Evolutionary conservation across 1,140 invertebrate genomes (phyloP), one percentile per base, ranked within the genome.

Genomic region (Archivesica marissinica): DNA sequence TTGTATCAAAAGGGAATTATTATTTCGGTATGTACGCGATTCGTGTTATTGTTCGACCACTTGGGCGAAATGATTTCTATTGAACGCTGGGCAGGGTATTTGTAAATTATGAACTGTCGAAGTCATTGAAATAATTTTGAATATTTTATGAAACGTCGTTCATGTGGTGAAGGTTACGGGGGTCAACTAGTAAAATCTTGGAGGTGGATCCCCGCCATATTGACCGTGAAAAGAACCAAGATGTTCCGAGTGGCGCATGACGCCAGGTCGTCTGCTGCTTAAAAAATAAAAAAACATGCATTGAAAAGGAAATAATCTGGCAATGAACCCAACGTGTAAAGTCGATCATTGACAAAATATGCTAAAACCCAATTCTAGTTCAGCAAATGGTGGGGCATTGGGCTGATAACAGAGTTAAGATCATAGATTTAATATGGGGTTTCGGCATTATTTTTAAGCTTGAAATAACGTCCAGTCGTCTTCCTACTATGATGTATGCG

Each of bases 51-150:
- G 79, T 81, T 70, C 30, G 33, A 70, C 25, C 64, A 72, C 66
- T 81, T 81, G 79, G 41, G 47, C 66, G 66, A 70, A 79, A 72
- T 56, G 17, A 72, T 64, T 17, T 70, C 50, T 56, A 47, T 52
- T 81, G 25, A 72, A n/a, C 11, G 20, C 25, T 23, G 64, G 79
- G 52, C 66, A 50, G 47, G 47, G 35, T 56, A 44, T 72, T 41
- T 41, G 23, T 54, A 59, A 81, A 81, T 81, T 81, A 81, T 81
- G 44, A 81, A 81, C 79, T 56, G 28, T 20, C 38, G 64, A 23
- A 38, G 47, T 59, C 47, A 81, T 70, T 72, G 79, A 72, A 56
- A 52, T 20, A 38, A 44, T 7, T 68, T 33, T 54, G 52, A 81
- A 54, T 68, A 44, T 56, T 70, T 81, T 72, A 81, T 81, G n/a